These are phyloP conservation scores for Luperina nickerlii DNA, from an alignment of 2,888 invertebrate species.

Conservation along the genomic window DNA sequence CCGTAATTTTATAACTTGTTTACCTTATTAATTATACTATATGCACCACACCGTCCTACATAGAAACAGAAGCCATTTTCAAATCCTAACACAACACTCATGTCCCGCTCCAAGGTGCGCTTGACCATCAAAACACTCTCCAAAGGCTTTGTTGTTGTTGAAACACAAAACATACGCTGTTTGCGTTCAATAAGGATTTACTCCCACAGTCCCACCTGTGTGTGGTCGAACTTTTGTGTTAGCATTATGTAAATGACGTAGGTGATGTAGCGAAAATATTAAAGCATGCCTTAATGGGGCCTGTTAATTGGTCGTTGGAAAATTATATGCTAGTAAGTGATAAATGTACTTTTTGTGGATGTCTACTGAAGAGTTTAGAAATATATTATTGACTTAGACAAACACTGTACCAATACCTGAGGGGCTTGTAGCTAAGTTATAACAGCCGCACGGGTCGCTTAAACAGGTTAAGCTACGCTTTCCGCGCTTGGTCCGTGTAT, in stretches of 20 bases:
- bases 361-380: too few species aligned
- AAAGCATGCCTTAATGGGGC: too few species aligned
- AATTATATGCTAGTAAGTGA: too few species aligned
- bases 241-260: slow-evolving; percentile 3
- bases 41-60: not conserved
- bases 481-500: too few species aligned
- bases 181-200: slow-evolving; percentile 59
- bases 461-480: too few species aligned
- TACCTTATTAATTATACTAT: slow-evolving; percentile 6
- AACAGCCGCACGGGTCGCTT: too few species aligned
- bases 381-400: too few species aligned
- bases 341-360: too few species aligned
- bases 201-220: slow-evolving; percentile 12
- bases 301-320: too few species aligned
- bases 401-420: too few species aligned
- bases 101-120: slow-evolving; percentile 43
- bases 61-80: slow-evolving; percentile 2
- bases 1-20: not conserved
- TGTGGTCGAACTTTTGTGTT: slow-evolving; percentile 13
- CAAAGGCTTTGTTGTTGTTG: slow-evolving; percentile 40
- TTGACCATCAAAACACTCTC: slow-evolving; percentile 56
- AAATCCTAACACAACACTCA: slow-evolving; percentile 24
- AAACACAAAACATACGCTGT: slow-evolving; percentile 44
- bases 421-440: too few species aligned
- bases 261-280: too few species aligned